Base-by-base conservation (phyloP, 2,797 vertebrate species). In the Etheostoma nigrum region DNA sequence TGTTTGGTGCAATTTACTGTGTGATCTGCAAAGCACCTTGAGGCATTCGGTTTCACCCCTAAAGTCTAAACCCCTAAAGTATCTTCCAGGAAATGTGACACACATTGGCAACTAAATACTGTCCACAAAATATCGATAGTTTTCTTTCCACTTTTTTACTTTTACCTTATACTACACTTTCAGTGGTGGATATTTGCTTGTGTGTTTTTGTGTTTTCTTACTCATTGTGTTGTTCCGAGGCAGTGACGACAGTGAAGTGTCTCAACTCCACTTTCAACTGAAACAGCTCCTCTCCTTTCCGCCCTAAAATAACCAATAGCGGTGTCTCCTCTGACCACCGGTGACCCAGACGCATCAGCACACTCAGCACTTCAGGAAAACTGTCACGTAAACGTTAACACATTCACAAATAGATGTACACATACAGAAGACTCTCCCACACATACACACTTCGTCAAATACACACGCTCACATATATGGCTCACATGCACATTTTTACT, bases 341-440 rank as follows among this genome's bases (percentile, higher is more conserved):
- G 0, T 40, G 74, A 69, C 52, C 33, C 75, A 75, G 70, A 76
- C 66, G 52, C 57, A 76, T 74, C 78, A 86, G 48, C 51, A 83
- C 69, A 64, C 81, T 82, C 63, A 74, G 64, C 71, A 86, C 76
- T 52, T 72, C 81, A 79, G 85, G 80, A 88, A 92, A 89, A 67
- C 88, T 91, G 63, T 79, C 82, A 78, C 6, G 65, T 51, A 81
- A 78, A 87, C 55, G 55, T 69, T 70, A 80, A 10, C 45, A 57
- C 66, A 78, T n/a, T 52, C 19, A 65, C 74, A 74, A 65, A 78
- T 51, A 62, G 74, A 76, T 60, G 68, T 47, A 64, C 49, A 73
- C 59, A 49, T 18, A 44, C 55, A 61, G 44, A 18, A 10, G 5
- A 66, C 36, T 55, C 5, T 45, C 59, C n/a, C 25, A 33, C 51